Percentiles rank a stretch among this genome's conserved stretches.
Evolutionary conservation across 2,797 vertebrate species (phyloP).

Genomic region (Kryptolebias ocellatus): DNA sequence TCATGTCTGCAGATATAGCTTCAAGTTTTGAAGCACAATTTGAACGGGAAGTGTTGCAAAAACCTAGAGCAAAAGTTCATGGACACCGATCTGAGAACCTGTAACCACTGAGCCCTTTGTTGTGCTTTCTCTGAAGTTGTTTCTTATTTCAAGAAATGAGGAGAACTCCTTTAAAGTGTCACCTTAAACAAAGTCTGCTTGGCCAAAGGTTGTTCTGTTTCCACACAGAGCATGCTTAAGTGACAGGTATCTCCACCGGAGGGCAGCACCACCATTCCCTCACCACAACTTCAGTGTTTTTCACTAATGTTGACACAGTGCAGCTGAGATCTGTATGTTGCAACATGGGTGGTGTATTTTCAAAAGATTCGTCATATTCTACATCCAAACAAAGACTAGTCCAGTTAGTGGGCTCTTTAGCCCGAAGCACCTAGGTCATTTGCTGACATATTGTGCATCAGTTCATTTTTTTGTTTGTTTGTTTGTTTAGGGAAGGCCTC

Average conservation of each 20-base stretch:
- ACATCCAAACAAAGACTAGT: neutral
- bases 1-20: neutral
- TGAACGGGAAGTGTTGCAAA: neutral
- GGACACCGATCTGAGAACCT: neutral
- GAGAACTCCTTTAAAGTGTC: no score
- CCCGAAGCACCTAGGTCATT: no score
- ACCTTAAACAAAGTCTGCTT: no score
- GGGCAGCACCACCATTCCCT: conserved; percentile 52
- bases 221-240: neutral
- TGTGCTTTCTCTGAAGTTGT: no score
- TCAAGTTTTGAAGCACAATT: neutral
- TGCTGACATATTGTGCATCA: no score
- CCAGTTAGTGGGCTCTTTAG: neutral
- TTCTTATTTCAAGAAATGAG: no score
- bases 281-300: neutral
- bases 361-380: neutral
- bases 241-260: conserved; percentile 32
- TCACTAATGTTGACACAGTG: neutral
- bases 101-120: no score
- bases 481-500: neutral
- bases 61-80: neutral
- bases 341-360: neutral
- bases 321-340: conserved; percentile 4
- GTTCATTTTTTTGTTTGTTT: neutral
- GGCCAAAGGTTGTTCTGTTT: neutral